Evolutionary conservation across 2,113 vertebrate species (phyloP), one percentile per base, ranked within the genome.

Genomic region (Macrotis lagotis): DNA sequence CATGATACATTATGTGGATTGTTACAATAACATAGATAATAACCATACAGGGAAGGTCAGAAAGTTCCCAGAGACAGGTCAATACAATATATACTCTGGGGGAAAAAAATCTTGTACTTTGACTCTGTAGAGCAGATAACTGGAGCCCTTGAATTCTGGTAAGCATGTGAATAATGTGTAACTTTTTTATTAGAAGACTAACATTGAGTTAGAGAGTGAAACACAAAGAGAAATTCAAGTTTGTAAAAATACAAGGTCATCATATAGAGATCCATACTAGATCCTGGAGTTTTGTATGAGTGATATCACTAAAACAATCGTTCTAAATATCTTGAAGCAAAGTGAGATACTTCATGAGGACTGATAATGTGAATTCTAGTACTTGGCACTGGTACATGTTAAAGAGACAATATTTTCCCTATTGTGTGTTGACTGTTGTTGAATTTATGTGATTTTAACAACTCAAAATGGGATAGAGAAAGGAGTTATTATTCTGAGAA

Each of bases 121-220:
- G 91, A 66, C 92, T 96, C 91, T 59, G 2, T 92, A 91, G 59
- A 51, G 28, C 49, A 91, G 93, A 95, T 0, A 74, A 47, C 92
- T 48, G 0, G 31, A 48, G 91, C 91, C 92, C 90, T 0, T 51
- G 51, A 89, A 53, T 74, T 91, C 92, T 24, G 92, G 53, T 92
- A 83, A 51, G 92, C 93, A 59, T 92, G 96, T 95, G 89, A 96
- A 92, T 94, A 94, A 96, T 3, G 48, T 94, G 51, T 91, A 31
- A 3, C 0, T 5, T 3, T 24, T 26, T 49, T 0, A 0, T 49
- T 24, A 9, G 51, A 92, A 48, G 92, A 48, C 93, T 59, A 44
- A 53, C 44, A 0, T 0, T 50, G 92, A 90, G 74, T 52, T 83
- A 93, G 91, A 59, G 88, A 92, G 28, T 1, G 53, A 92, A 51